Conservation (phyloP, 2,888 invertebrate species). For the Tetheella fluctuosa region DNA sequence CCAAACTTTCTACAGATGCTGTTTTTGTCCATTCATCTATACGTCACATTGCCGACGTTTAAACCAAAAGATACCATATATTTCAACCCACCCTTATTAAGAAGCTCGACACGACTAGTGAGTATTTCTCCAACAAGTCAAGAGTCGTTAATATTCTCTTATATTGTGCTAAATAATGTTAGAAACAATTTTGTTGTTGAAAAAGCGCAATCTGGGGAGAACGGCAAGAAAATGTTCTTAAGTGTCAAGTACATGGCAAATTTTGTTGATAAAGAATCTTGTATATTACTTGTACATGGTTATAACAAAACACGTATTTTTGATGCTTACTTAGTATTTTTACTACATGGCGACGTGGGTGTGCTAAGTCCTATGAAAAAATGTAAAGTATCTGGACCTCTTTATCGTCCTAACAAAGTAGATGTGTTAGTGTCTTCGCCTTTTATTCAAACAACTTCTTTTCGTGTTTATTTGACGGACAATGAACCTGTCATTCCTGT, state of each 20-base stretch:
- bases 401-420: constrained; percentile 71
- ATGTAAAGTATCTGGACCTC: constrained; percentile 69
- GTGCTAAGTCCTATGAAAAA: constrained; percentile 62
- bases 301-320: constrained; percentile 77
- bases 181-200: constrained; percentile 68
- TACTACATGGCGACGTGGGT: constrained; percentile 61
- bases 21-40: constrained; percentile 83
- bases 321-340: constrained; percentile 71
- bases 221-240: constrained; percentile 66
- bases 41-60: constrained; percentile 81
- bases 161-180: constrained; percentile 60
- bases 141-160: constrained; percentile 66
- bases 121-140: constrained; percentile 67
- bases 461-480: constrained; percentile 60
- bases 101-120: constrained; percentile 65
- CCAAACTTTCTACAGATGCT: constrained; percentile 84
- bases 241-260: constrained; percentile 70
- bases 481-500: constrained; percentile 66
- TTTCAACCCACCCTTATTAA: constrained; percentile 75
- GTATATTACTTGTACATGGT: constrained; percentile 69
- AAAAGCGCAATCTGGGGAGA: constrained; percentile 60
- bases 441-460: constrained; percentile 50
- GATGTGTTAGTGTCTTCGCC: constrained; percentile 69
- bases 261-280: constrained; percentile 60
- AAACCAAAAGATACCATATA: constrained; percentile 68